These are phyloP conservation scores for Muscicapa striata DNA, from an alignment of 2,797 vertebrate genomes.

Conservation along the genomic window DNA sequence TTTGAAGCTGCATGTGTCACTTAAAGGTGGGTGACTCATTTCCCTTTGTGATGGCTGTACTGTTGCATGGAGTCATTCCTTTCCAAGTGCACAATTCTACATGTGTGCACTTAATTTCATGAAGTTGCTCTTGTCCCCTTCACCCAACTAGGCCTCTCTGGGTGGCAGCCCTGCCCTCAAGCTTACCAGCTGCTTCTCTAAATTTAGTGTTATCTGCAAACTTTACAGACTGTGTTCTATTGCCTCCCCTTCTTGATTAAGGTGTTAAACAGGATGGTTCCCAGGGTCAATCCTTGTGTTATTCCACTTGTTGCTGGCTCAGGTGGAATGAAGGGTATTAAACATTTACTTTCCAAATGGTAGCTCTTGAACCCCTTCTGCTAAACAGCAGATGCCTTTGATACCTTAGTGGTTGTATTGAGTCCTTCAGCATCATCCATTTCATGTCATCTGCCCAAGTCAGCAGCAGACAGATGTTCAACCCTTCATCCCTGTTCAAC, in stretches of 20 bases:
- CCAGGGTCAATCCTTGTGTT: neutral
- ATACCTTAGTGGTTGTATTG: neutral
- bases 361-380: neutral
- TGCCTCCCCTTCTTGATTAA: neutral
- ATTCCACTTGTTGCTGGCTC: neutral
- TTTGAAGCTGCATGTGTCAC: neutral
- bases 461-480: neutral
- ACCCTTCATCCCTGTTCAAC: neutral
- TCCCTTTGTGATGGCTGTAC: neutral
- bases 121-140: neutral
- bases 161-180: neutral
- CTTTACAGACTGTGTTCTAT: neutral
- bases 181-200: neutral
- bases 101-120: neutral
- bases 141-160: neutral
- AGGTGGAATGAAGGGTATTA: neutral
- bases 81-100: neutral
- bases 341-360: neutral
- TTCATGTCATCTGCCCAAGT: neutral
- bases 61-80: neutral
- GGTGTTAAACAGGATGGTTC: neutral
- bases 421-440: neutral
- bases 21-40: neutral
- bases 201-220: neutral
- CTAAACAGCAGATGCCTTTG: neutral